Evolutionary conservation across 2,113 vertebrate genomes (phyloP).

Genomic region (Sturnira hondurensis): DNA sequence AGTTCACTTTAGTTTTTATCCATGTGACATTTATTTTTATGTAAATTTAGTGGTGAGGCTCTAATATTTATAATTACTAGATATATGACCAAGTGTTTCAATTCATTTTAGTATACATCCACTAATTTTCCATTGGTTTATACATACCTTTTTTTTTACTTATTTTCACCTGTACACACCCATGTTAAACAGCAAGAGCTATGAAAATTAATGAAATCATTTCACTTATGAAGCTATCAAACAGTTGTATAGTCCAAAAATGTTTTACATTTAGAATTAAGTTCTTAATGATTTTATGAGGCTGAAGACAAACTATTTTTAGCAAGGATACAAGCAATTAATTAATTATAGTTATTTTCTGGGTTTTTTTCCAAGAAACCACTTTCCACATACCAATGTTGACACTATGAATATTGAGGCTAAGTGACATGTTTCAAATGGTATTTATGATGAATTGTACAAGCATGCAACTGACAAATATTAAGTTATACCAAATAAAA

Average conservation of each 20-base stretch:
- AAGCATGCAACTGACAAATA: background rate
- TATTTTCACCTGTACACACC: background rate
- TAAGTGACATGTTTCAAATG: background rate
- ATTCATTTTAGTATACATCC: background rate
- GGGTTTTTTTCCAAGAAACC: background rate
- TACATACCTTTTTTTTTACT: background rate
- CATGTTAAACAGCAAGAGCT: background rate
- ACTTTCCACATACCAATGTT: background rate
- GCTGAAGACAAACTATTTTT: background rate
- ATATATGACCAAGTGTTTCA: background rate
- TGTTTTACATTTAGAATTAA: background rate
- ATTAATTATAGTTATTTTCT: background rate
- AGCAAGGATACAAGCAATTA: background rate
- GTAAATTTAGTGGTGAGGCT: background rate
- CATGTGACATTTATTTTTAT: background rate
- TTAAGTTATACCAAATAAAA: background rate
- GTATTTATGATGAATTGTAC: background rate
- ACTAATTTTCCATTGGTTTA: background rate
- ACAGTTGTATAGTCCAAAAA: background rate
- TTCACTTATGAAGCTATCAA: slow-evolving; percentile 22
- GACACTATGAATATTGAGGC: background rate
- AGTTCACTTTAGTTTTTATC: background rate
- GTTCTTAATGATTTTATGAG: background rate
- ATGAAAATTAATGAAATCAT: slow-evolving; percentile 3
- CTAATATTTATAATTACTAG: background rate